A percentile compares a stretch with the other conserved stretches of the same genome.
These are phyloP conservation scores for Vultur gryphus DNA, from an alignment of 2,797 vertebrate species.

Conservation along the genomic window DNA sequence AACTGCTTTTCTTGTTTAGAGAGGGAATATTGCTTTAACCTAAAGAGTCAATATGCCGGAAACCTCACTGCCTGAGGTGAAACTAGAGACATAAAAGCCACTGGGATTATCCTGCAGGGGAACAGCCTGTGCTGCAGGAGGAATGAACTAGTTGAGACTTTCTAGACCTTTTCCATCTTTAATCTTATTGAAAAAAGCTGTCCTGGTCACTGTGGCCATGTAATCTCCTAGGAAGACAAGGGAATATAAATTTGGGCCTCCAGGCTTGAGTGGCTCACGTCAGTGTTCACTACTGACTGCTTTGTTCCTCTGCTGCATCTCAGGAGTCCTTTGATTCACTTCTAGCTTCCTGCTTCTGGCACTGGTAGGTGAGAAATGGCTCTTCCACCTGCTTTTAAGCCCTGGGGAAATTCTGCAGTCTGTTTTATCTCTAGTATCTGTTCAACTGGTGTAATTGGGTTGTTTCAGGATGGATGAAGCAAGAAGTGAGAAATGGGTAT, in stretches of 20 bases:
- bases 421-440: constrained; percentile 22
- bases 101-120: not conserved
- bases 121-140: not conserved
- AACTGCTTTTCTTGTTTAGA: not conserved
- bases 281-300: not conserved
- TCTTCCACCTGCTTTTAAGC: not conserved
- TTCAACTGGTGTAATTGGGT: constrained; percentile 14
- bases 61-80: not conserved
- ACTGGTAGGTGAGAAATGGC: constrained; percentile 37
- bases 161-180: not conserved
- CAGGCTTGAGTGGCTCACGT: not conserved
- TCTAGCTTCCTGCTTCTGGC: constrained; percentile 7
- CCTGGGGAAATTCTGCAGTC: not conserved
- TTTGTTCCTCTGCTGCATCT: not conserved
- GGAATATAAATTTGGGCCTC: not conserved
- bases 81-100: not conserved
- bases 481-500: not conserved
- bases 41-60: not conserved
- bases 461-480: constrained; percentile 12
- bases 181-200: not conserved
- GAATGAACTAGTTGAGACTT: not conserved
- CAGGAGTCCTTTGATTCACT: constrained; percentile 19
- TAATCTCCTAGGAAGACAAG: not conserved
- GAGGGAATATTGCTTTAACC: not conserved
- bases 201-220: not conserved